Base-by-base conservation (phyloP, 1,140 invertebrate species). In the Bombus waltoni region DNA sequence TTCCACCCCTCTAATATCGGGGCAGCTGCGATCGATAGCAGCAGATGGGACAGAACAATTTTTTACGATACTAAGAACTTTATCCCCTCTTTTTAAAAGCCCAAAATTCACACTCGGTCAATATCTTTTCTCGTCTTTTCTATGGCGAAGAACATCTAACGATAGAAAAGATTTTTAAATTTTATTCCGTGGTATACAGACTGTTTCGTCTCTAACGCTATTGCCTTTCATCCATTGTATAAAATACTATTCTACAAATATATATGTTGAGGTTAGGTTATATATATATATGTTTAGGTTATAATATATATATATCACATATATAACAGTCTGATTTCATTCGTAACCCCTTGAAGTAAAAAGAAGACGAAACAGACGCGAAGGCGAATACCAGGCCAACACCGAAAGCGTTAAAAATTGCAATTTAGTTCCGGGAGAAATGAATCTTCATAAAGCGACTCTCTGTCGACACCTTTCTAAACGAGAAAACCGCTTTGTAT, bases 41-140 rank as follows among this genome's bases (percentile, higher is more conserved):
- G 83, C 83, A 84, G 76, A 84, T 80, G 83, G 82, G 66, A 84
- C 82, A 72, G 83, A 84, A 80, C 66, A 79, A 72, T 83, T 77
- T 83, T 86, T 83, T 62, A 83, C 32, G 62, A 57, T 65, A 28
- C 81, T 53, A 77, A 83, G 81, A 47, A 71, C 62, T 59, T 83
- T 82, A 72, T 70, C 59, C 81, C 66, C 4, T 65, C 78, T 3
- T 57, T 38, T 76, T n/a, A 71, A 47, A 73, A 81, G 53, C 79
- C 35, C 42, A 42, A 1, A 22, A 72, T 72, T 80, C 28, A 38
- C 68, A 53, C 40, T n/a, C 47, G 18, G 32, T n/a, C 38, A 44
- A 62, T 25, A 44, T 74, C 47, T 82, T 65, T 28, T 47, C 28
- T 57, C 9, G 13, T n/a, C 13, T 28, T 76, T 57, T 22, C 32